Conservation (phyloP, 2,888 invertebrate species). For the Griposia aprilina region DNA sequence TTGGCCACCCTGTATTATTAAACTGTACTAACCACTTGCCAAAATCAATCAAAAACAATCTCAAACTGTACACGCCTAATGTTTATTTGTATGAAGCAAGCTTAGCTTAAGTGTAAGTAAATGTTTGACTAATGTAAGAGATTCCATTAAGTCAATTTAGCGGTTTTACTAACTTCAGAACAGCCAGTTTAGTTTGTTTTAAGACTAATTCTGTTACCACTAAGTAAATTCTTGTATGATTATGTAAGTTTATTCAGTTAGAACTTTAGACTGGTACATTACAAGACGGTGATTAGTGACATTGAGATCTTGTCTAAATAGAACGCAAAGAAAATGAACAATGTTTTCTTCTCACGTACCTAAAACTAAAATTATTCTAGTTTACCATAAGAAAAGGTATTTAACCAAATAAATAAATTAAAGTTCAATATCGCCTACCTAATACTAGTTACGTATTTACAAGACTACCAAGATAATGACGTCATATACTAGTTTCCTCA, state of each 20-base stretch:
- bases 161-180: slow-evolving; percentile 60
- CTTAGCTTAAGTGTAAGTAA: slow-evolving; percentile 44
- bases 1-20: background rate
- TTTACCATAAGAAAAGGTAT: background rate
- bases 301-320: background rate
- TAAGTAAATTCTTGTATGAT: slow-evolving; percentile 54
- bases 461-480: slow-evolving; percentile 20
- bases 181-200: slow-evolving; percentile 54
- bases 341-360: background rate
- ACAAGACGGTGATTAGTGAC: background rate
- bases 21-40: background rate
- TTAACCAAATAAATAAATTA: background rate
- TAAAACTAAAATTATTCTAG: background rate
- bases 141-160: slow-evolving; percentile 63
- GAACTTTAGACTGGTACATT: slow-evolving; percentile 22
- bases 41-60: slow-evolving; percentile 2
- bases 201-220: slow-evolving; percentile 51
- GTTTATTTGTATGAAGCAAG: slow-evolving; percentile 42
- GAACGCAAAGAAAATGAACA: background rate
- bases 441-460: background rate
- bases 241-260: slow-evolving; percentile 49
- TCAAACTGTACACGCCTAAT: slow-evolving; percentile 8
- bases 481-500: slow-evolving; percentile 8
- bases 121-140: slow-evolving; percentile 56
- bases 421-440: background rate